Base-by-base conservation (phyloP, 2,888 invertebrate species). In the Volucella inflata region DNA sequence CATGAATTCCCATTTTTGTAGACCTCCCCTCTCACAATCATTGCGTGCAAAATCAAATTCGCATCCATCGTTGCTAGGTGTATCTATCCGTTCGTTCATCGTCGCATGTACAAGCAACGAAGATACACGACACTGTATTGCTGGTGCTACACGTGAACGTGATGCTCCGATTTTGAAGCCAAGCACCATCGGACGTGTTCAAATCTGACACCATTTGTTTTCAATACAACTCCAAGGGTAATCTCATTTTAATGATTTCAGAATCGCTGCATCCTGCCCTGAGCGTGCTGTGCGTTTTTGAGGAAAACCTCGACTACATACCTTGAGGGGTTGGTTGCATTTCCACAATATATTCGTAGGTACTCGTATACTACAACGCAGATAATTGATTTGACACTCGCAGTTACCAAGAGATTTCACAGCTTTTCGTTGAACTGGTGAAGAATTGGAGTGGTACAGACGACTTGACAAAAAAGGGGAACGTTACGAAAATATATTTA, bases 381-480 rank as follows among this genome's bases (percentile, higher is more conserved):
- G 30, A 16, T 10, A 44, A 30, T 30, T 30, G 30, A 30, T 46
- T 70, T 38, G 57, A 48, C 70, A 60, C 57, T 57, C 17, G 51
- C 60, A 38, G 53, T 57, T 78, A 70, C 71, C 64, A 6, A 71
- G 44, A 55, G 48, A 64, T 71, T 78, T 60, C 68, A 64, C 70
- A 70, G 55, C 50, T 64, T 78, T 70, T 57, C 64, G 50, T 71
- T 71, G 71, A 30, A 30, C 6, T 30, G 30, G 30, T 30, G 30
- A 6, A 30, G 6, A 30, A 30, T 30, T 30, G 30, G 30, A 30
- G 30, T 30, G 30, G 30, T 30, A 6, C 30, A 30, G 1, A 4
- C 6, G 30, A 30, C 6, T 71, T 70, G 55, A 55, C 11, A 60
- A 42, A 55, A 78, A 78, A 70, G 57, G 46, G 38, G 38, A 42